These are phyloP conservation scores for Nebria salina DNA, from an alignment of 2,888 invertebrate species.

Conservation along the genomic window DNA sequence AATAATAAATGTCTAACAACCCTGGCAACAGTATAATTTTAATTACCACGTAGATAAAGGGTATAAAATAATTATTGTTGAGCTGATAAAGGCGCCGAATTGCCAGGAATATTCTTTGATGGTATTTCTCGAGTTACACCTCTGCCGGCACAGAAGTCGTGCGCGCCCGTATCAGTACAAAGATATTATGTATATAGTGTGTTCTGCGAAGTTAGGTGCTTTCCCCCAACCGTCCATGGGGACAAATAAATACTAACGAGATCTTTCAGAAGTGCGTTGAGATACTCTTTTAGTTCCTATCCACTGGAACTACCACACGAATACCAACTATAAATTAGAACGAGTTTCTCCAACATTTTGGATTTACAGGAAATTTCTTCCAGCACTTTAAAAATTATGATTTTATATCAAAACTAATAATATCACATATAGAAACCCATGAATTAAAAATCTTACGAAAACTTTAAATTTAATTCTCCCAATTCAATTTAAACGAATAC, in stretches of 20 bases:
- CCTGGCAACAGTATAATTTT: slow-evolving; percentile 36
- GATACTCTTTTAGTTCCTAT: neutral
- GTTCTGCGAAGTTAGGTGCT: neutral
- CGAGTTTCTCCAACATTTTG: no score
- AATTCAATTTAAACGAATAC: no score
- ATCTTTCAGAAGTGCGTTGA: slow-evolving; percentile 56
- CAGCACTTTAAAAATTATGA: no score
- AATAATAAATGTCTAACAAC: neutral
- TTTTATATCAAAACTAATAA: no score
- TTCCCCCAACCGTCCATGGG: slow-evolving; percentile 54
- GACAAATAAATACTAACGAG: slow-evolving; percentile 64
- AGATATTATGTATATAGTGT: slow-evolving; percentile 6
- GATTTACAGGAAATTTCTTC: no score
- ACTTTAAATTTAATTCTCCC: no score
- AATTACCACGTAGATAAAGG: slow-evolving; percentile 37
- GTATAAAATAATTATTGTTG: slow-evolving; percentile 38
- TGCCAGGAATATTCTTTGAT: slow-evolving; percentile 28
- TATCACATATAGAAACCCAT: no score
- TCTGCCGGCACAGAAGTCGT: neutral
- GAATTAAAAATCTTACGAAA: no score
- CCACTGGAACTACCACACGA: neutral
- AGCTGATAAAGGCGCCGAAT: slow-evolving; percentile 23
- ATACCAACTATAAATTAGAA: no score
- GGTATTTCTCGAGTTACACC: neutral
- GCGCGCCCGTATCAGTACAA: slow-evolving; percentile 6